These are phyloP conservation scores for Scolopax rusticola DNA, from an alignment of 2,797 vertebrate species.

Conservation along the genomic window DNA sequence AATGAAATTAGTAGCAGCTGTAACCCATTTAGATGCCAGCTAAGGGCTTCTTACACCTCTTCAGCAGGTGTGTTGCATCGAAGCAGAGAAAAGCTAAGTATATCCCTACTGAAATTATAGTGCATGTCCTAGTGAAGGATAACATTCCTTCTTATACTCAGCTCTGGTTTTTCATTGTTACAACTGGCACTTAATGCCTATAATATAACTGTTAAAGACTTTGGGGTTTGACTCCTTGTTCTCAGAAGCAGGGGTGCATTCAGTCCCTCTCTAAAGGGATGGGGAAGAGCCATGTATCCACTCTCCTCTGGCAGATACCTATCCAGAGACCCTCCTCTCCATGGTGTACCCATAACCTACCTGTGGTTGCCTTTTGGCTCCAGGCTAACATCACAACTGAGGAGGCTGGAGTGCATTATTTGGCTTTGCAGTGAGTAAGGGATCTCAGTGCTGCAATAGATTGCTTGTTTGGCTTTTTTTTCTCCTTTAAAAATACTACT, in stretches of 20 bases:
- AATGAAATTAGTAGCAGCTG: conserved; percentile 34
- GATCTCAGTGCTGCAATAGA: rapidly evolving
- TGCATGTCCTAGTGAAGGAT: background rate
- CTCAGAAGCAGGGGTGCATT: background rate
- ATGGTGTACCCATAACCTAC: rapidly evolving
- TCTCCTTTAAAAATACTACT: background rate
- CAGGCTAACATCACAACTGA: background rate
- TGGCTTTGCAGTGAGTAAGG: background rate
- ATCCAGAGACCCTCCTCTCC: background rate
- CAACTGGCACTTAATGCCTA: background rate
- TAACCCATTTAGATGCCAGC: background rate
- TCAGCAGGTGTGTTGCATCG: background rate
- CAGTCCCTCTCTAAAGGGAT: background rate
- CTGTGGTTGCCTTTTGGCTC: background rate
- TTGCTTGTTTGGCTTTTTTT: background rate
- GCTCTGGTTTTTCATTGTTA: background rate
- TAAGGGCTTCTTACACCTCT: background rate
- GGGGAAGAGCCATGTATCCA: background rate
- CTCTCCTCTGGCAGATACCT: background rate
- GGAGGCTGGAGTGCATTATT: background rate
- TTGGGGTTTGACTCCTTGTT: background rate
- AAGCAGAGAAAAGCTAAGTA: background rate
- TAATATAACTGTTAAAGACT: background rate
- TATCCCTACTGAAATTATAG: background rate
- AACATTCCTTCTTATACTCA: background rate